Base-by-base conservation (phyloP, 2,113 vertebrate genomes). In the Leucosticte australis region DNA sequence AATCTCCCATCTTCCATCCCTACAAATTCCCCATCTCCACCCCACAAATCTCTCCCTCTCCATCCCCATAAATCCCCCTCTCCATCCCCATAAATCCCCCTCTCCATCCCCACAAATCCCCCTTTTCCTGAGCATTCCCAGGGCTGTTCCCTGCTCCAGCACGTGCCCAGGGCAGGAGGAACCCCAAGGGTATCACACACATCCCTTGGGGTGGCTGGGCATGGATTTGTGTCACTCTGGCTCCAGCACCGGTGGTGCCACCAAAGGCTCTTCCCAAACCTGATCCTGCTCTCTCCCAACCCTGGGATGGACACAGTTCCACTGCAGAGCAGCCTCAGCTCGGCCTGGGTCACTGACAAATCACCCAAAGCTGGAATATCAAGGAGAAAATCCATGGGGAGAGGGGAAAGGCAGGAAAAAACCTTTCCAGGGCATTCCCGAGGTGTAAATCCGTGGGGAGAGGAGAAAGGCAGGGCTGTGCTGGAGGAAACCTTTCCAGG, bases 171-270 rank as follows among this genome's bases (percentile, higher is more conserved):
- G 2, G 3, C 46, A 5, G 18, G 77, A 41, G 33, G 41, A 16
- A 12, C 6, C 11, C 19, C 23, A 0, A 24, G 26, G 33, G 6
- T 28, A 9, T 0, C 0, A 6, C 17, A 31, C 10, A 4, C 9
- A 6, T 68, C 23, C 42, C 33, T 15, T 2, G 10, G 62, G 49
- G 31, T 23, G 65, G 11, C 19, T 33, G n/a, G 11, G 64, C 2
- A 9, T 6, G 15, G 23, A 53, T 20, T 46, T 1, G 0, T 5
- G 4, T 33, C 24, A 2, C 6, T 1, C 44, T 5, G 22, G 11
- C 3, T 31, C 33, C 82, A 26, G 46, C 7, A 3, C 63, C 13
- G 22, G 3, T 20, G 9, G 13, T 55, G 50, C n/a, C 56, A 41
- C 26, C 35, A 27, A 41, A 55, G 31, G 7, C 26, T 39, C 28